Evolutionary conservation across 1,140 invertebrate genomes (phyloP), one percentile per base, ranked within the genome.

Genomic region (Mercenaria mercenaria): DNA sequence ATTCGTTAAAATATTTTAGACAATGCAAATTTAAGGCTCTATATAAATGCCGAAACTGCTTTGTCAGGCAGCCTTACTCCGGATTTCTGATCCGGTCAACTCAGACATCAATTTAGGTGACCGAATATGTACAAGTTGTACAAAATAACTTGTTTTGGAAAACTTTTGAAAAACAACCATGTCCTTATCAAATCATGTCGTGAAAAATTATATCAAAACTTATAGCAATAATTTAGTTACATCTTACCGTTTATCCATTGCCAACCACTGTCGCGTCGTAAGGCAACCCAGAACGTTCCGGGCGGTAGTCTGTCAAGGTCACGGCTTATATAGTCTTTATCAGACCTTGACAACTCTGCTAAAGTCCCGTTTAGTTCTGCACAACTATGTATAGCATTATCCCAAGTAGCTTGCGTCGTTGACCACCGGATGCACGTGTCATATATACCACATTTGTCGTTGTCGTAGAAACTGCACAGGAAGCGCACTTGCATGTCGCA

Each of bases 401-500:
- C n/a, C 86, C 86, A 88, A 15, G 86, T 81, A 37, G 74, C 56
- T 26, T 88, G 76, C 20, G 20, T 39, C 0, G 86, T 47, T 34
- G 86, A 88, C 41, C 74, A 59, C 32, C 77, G 76, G n/a, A 81
- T 81, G 61, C 86, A 88, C 18, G 52, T 29, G 26, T 56, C 20
- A 13, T 80, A 50, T 20, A 72, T 10, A 26, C 86, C 86, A 88
- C 86, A 88, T 26, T 43, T 81, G 20, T 61, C 59, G n/a, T 81
- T 56, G 39, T 81, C 64, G 1, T 39, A n/a, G 34, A 80, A 88
- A n/a, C 39, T 50, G 47, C 86, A 88, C 1, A 88, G 64, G 64
- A 50, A 88, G 23, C 86, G 32, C 18, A 61, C 64, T 15, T 72
- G 86, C 77, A 88, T 77, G 32, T 81, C 50, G n/a, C 86, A 88